Conservation (phyloP, 2,888 invertebrate genomes). For the Noctua comes region DNA sequence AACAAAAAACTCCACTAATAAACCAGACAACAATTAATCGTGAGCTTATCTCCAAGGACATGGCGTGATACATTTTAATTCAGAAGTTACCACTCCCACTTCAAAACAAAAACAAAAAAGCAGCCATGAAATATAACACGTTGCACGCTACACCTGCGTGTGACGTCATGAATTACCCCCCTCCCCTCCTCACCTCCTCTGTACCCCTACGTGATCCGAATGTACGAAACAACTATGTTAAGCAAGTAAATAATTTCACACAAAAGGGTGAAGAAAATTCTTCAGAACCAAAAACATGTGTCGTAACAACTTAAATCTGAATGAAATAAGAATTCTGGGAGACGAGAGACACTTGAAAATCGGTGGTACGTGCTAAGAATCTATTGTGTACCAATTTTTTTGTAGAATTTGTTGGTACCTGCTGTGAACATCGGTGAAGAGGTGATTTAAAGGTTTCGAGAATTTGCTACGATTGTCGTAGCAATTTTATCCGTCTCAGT, state of each 20-base stretch:
- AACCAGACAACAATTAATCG: conserved; percentile 42
- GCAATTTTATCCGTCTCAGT: conserved; percentile 34
- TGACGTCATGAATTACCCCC: conserved; percentile 69
- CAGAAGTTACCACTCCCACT: conserved; percentile 40
- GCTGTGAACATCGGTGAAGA: conserved; percentile 40
- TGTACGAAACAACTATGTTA: conserved; percentile 74
- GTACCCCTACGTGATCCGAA: conserved; percentile 74
- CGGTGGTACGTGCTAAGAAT: conserved; percentile 80
- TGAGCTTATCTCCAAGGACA: conserved; percentile 45
- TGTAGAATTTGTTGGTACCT: conserved; percentile 48
- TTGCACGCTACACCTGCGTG: conserved; percentile 58
- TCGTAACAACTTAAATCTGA: conserved; percentile 70
- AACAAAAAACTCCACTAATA: background rate
- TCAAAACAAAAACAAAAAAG: conserved; percentile 55
- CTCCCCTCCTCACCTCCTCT: conserved; percentile 37
- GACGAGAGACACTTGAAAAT: conserved; percentile 81
- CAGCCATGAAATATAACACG: conserved; percentile 49
- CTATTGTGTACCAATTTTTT: conserved; percentile 53
- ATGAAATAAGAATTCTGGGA: conserved; percentile 77
- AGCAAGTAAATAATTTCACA: conserved; percentile 83
- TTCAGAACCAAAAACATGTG: conserved; percentile 71
- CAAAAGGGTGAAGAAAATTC: conserved; percentile 48
- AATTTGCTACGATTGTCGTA: conserved; percentile 53
- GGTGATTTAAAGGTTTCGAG: conserved; percentile 35
- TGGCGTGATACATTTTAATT: conserved; percentile 55